Conservation (phyloP, 2,888 invertebrate genomes). For the Chymomyza procnemis region DNA sequence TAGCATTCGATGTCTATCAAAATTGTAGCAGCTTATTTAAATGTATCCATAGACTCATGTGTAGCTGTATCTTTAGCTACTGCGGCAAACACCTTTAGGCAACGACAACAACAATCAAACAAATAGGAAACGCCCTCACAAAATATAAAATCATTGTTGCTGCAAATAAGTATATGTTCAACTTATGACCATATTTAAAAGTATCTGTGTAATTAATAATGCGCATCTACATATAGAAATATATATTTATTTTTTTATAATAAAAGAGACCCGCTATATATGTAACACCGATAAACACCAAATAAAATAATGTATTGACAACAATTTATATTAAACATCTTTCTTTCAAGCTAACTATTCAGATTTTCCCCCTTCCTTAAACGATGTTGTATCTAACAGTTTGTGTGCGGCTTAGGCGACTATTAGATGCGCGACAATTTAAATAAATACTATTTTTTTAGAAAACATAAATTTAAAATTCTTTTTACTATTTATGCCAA, state of each 20-base stretch:
- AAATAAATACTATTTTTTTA: no score
- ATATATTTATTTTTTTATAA: no score
- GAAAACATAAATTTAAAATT: no score
- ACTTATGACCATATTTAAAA: constrained; percentile 15
- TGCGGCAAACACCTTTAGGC: not conserved
- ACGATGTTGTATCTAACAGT: not conserved
- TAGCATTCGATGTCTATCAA: no score
- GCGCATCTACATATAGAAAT: constrained; percentile 20
- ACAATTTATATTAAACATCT: not conserved
- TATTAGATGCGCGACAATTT: no score
- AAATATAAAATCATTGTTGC: constrained; percentile 22
- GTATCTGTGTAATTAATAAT: constrained; percentile 37
- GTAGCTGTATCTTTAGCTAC: no score
- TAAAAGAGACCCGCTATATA: constrained; percentile 11
- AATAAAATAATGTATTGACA: constrained; percentile 15
- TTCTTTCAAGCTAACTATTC: not conserved
- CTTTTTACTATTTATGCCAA: no score
- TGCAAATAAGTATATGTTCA: constrained; percentile 2
- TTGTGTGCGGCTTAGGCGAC: not conserved
- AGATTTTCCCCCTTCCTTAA: not conserved
- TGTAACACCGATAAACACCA: constrained; percentile 21
- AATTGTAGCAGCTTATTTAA: no score
- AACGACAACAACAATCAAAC: not conserved
- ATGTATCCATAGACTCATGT: no score
- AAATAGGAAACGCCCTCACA: constrained; percentile 40